Evolutionary conservation across 2,797 vertebrate genomes (phyloP), one percentile per base, ranked within the genome.

Genomic region (Arrhamphus sclerolepis): DNA sequence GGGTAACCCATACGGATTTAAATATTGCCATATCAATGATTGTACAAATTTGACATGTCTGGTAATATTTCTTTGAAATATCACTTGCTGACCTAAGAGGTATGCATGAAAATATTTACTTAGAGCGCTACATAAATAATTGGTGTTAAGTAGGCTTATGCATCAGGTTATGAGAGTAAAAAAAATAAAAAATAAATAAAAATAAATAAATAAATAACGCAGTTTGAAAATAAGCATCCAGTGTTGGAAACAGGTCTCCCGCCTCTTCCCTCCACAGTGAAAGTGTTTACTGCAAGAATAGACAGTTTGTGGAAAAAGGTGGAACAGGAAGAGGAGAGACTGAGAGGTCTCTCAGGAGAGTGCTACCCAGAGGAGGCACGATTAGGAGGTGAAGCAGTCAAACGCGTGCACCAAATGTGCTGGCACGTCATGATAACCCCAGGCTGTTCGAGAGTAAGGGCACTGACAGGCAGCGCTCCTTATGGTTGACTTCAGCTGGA

Each of bases 311-410:
- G 47, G 77, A 62, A 73, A 47, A 62, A 69, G 53, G 34, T 49
- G 46, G 46, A 63, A 74, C 53, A 77, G 71, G 68, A 83, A 62
- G 63, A 70, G 68, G 56, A 80, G 75, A 75, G 63, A 71, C 82
- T 85, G 51, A 78, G 72, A 79, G 71, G 78, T 71, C 70, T 90
- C 87, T 83, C 83, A 67, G 73, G 92, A 92, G 90, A 89, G 78
- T 70, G 62, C 76, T 78, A 89, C 91, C 92, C 89, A 87, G 88
- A 91, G 92, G 90, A 93, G 89, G 89, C 87, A 77, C 74, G 87
- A 94, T 94, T 94, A 92, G 88, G 90, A 92, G 94, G 92, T 92
- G 92, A 92, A 90, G 83, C 89, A 92, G 91, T 93, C 94, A 93
- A 93, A 92, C 86, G 75, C 84, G 90, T 83, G 75, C 81, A 88